These are phyloP conservation scores for Caiman crocodilus DNA, from an alignment of 2,797 vertebrate species.

Conservation along the genomic window DNA sequence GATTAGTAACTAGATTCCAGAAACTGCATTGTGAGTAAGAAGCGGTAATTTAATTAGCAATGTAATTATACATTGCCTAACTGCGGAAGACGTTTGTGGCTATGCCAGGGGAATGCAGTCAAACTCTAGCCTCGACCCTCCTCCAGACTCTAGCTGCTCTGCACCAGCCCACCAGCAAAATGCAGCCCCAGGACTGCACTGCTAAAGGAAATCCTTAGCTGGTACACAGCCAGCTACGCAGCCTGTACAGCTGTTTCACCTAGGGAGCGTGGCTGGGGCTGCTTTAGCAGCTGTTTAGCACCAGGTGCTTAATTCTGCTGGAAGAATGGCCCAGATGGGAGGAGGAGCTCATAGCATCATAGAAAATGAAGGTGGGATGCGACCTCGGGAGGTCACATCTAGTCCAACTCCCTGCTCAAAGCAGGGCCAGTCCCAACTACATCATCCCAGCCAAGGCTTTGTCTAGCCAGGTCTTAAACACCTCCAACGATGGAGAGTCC, in stretches of 20 bases:
- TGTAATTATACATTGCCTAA: constrained; percentile 35
- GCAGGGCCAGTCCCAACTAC: no score
- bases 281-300: no score
- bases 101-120: neutral
- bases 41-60: constrained; percentile 60
- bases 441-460: no score
- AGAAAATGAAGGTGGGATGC: no score
- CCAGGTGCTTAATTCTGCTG: no score
- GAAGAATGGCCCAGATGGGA: no score
- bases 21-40: constrained; percentile 53
- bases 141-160: neutral
- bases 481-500: no score
- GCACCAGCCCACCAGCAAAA: neutral
- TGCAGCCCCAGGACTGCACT: neutral
- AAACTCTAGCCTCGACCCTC: neutral
- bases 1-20: constrained; percentile 49
- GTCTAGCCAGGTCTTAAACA: no score
- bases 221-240: neutral
- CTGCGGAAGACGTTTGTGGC: constrained; percentile 23
- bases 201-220: neutral
- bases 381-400: no score
- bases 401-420: no score
- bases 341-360: no score
- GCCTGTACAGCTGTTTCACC: neutral
- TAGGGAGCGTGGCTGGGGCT: no score